These are phyloP conservation scores for Atherinomorus stipes DNA, from an alignment of 2,113 vertebrate genomes.

Conservation along the genomic window DNA sequence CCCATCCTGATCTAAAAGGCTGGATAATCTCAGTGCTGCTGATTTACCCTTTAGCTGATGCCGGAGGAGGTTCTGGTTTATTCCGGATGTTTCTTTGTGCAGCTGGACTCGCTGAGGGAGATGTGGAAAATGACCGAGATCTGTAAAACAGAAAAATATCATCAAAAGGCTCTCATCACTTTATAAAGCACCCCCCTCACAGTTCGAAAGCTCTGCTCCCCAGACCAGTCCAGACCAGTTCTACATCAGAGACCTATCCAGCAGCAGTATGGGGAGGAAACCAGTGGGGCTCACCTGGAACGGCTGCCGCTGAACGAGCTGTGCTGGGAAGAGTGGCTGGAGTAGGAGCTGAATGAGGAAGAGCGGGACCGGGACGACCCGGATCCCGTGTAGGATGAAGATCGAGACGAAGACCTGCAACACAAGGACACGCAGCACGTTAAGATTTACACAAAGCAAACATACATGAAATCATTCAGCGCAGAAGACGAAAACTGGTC, in stretches of 20 bases:
- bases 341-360: constrained; percentile 95
- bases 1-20: too few relatives aligned
- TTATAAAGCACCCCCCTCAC: too few relatives aligned
- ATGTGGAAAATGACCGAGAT: constrained; percentile 94
- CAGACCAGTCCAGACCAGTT: too few relatives aligned
- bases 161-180: too few relatives aligned
- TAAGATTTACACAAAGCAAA: too few relatives aligned
- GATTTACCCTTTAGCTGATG: constrained; percentile 86
- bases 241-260: too few relatives aligned
- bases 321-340: constrained; percentile 94
- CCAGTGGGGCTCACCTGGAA: constrained; percentile 86
- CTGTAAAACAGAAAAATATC: constrained; percentile 66
- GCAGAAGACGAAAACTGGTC: too few relatives aligned
- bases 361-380: constrained; percentile 91
- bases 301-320: constrained; percentile 96
- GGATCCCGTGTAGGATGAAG: constrained; percentile 94
- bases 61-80: constrained; percentile 86
- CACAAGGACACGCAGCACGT: background rate
- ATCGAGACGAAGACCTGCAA: constrained; percentile 93
- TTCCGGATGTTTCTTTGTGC: constrained; percentile 88
- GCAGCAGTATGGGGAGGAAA: too few relatives aligned
- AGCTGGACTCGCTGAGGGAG: constrained; percentile 89
- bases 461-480: too few relatives aligned
- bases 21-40: too few relatives aligned
- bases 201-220: too few relatives aligned